Base-by-base conservation (phyloP, 2,113 vertebrate genomes). In the Scopus umbretta region DNA sequence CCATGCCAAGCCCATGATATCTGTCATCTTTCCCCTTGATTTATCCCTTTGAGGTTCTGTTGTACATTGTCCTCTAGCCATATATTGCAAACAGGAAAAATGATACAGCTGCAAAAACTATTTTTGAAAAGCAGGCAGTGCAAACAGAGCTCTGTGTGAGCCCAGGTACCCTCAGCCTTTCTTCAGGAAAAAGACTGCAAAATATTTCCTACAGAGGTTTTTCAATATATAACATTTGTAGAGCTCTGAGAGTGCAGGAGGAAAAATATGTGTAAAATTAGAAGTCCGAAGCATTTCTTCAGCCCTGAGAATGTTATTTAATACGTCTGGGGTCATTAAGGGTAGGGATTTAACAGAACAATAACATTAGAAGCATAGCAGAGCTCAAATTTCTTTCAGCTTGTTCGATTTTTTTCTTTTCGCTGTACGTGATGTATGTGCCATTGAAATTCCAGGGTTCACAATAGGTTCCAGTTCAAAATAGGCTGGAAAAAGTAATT, bases 261-360 rank as follows among this genome's bases (percentile, higher is more conserved):
- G 81, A 49, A 85, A 95, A 96, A 55, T 29, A 68, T 11, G 59
- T 59, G 63, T 50, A 92, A 92, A 94, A 93, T 94, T 83, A 88
- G 92, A 94, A 84, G 72, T 92, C 82, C 72, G 52, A 96, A 86
- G 68, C 47, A 56, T 86, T 96, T 83, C 42, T 94, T 80, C 58
- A 86, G 84, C 55, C 67, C 81, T 47, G 45, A 91, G 89, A 95
- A 91, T 29, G 92, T 88, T 91, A 92, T 92, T 95, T 96, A 97
- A 95, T 94, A 91, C 86, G 74, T 95, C 94, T 88, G 92, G 71
- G 92, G 95, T 97, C 95, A 94, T 90, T 86, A 97, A 91, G 81
- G 91, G 84, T 73, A 86, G 50, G 63, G 95, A 90, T 96, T 96
- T 95, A 91, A 91, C 2, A 55, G 94, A 95, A 96, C 78, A 96